These are phyloP conservation scores for Cyanistes caeruleus DNA, from an alignment of 2,113 vertebrate species.

Conservation along the genomic window DNA sequence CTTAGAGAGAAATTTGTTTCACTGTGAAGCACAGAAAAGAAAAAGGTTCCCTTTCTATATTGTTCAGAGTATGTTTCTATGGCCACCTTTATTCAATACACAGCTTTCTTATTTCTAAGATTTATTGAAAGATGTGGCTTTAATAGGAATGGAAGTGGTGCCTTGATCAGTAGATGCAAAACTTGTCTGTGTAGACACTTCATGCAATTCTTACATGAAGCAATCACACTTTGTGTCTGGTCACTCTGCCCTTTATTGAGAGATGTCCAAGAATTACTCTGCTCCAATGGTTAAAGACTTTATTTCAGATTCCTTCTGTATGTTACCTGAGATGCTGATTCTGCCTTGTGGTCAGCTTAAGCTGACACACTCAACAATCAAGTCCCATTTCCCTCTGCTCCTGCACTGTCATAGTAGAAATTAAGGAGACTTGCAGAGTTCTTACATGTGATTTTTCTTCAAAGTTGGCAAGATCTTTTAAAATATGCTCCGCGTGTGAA, in stretches of 20 bases:
- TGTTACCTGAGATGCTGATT: background rate
- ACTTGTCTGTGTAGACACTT: background rate
- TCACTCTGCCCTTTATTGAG: background rate
- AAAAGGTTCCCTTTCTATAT: background rate
- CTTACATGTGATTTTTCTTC: slow-evolving; percentile 89
- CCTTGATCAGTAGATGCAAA: background rate
- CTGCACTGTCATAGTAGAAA: background rate
- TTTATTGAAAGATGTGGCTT: background rate
- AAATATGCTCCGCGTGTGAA: slow-evolving; percentile 87
- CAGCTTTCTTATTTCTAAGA: background rate
- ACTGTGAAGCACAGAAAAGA: background rate
- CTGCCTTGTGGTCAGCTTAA: background rate
- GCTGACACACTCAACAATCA: background rate
- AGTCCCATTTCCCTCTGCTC: background rate
- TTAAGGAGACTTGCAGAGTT: background rate
- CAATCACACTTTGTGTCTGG: background rate
- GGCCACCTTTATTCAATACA: background rate
- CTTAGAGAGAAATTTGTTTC: background rate
- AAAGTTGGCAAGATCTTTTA: slow-evolving; percentile 84
- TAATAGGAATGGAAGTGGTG: background rate
- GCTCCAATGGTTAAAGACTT: background rate
- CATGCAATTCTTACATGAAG: background rate
- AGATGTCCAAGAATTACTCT: background rate
- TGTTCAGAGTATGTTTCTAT: background rate
- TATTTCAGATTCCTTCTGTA: background rate